Evolutionary conservation across 2,113 vertebrate species (phyloP).

Genomic region (Gymnarchus niloticus): DNA sequence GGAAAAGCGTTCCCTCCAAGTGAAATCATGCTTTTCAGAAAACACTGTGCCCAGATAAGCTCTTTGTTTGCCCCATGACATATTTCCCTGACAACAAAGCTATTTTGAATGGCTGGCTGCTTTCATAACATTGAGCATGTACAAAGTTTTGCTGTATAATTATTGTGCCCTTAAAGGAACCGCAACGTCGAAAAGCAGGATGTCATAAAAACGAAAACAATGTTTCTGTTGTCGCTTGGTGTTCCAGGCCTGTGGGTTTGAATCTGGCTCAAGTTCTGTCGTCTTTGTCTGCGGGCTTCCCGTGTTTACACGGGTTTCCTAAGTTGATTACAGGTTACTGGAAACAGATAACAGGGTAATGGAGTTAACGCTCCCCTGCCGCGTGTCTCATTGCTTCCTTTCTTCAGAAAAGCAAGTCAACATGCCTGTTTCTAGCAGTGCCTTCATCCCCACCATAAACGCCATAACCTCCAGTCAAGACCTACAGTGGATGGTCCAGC

Average conservation of each 20-base stretch:
- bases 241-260: neutral
- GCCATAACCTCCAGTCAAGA: conserved; percentile 82
- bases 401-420: conserved; percentile 73
- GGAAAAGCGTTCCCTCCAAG: neutral
- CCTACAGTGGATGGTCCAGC: conserved; percentile 83
- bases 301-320: neutral
- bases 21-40: neutral
- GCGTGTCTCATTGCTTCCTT: neutral
- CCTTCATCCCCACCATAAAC: conserved; percentile 79
- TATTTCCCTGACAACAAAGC: neutral
- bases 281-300: neutral
- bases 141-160: neutral
- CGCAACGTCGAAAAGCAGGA: neutral
- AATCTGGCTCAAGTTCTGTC: neutral
- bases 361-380: neutral
- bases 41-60: neutral
- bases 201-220: neutral
- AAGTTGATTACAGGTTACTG: neutral
- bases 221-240: neutral
- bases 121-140: too few relatives aligned
- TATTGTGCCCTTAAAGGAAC: neutral
- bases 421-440: conserved; percentile 77
- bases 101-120: too few relatives aligned
- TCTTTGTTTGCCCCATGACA: neutral
- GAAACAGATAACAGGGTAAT: neutral